Evolutionary conservation across 92 coral and sea anemone genomes (phyloP).

Genomic region (Meandrina meandrites): DNA sequence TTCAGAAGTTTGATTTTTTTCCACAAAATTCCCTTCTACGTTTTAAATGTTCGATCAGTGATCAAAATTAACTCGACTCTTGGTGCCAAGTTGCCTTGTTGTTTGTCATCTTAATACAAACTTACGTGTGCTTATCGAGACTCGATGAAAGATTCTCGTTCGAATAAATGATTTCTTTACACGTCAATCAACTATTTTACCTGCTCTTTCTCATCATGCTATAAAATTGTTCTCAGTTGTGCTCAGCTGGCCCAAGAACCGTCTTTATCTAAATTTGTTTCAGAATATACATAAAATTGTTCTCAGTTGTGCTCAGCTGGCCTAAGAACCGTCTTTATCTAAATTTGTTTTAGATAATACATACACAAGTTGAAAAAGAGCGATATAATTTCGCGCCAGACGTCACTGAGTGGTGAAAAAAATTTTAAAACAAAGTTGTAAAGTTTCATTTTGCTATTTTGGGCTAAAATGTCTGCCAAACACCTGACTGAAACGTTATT

Average conservation of each 20-base stretch:
- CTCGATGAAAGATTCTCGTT: background rate
- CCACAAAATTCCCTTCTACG: background rate
- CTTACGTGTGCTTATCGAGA: background rate
- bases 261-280: no score
- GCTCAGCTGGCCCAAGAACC: background rate
- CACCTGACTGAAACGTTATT: background rate
- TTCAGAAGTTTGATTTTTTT: background rate
- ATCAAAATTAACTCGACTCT: background rate
- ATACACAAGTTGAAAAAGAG: no score
- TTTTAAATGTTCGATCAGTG: background rate
- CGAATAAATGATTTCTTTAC: background rate
- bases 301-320: background rate
- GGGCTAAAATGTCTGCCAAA: background rate
- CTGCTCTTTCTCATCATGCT: background rate
- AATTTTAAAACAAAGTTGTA: background rate
- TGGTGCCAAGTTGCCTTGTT: background rate
- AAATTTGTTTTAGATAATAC: no score
- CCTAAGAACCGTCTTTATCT: background rate
- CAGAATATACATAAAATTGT: no score
- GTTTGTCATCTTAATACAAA: no score
- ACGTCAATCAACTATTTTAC: background rate
- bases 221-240: background rate
- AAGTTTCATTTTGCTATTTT: background rate
- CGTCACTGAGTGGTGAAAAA: background rate
- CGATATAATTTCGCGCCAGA: background rate